Conservation (phyloP, 1,140 invertebrate species). For the Drosophila sp. region DNA sequence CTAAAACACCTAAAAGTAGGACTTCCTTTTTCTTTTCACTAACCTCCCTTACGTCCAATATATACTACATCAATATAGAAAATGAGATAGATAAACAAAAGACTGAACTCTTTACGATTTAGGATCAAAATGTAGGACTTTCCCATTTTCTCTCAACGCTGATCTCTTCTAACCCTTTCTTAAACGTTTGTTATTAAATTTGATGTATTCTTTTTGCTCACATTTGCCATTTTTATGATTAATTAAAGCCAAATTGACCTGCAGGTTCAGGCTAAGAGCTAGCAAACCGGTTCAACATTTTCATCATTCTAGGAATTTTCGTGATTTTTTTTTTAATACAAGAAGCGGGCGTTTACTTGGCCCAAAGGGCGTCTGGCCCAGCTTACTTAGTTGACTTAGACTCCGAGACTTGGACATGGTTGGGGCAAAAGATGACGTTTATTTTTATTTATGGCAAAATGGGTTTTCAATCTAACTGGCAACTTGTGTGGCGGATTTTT, state of each 20-base stretch:
- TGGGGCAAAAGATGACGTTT: slow-evolving; percentile 37
- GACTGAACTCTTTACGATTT: slow-evolving; percentile 36
- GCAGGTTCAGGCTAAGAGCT: slow-evolving; percentile 31
- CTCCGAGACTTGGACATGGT: slow-evolving; percentile 18
- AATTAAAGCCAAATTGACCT: slow-evolving; percentile 66
- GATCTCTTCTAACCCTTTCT: neutral
- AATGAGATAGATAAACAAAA: neutral
- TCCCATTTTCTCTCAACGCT: neutral
- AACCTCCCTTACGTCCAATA: too few species aligned
- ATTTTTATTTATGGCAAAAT: slow-evolving; percentile 39
- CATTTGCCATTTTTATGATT: slow-evolving; percentile 49
- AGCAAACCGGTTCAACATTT: slow-evolving; percentile 46
- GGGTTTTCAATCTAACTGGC: neutral
- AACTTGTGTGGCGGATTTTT: slow-evolving; percentile 43
- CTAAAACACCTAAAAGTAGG: too few species aligned
- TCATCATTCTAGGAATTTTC: slow-evolving; percentile 57
- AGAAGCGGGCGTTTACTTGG: slow-evolving; percentile 3
- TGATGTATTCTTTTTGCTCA: slow-evolving; percentile 30
- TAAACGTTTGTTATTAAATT: slow-evolving; percentile 23
- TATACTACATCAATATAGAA: neutral
- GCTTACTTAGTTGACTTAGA: neutral
- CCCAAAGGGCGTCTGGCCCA: too few species aligned
- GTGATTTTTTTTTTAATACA: slow-evolving; percentile 52
- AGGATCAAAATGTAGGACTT: slow-evolving; percentile 6
- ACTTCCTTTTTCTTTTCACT: too few species aligned